Percentiles rank a stretch among this genome's conserved stretches.
phyloP scores from a whole-genome alignment of 1,140 invertebrate species.

The Lepidostoma basale region DNA sequence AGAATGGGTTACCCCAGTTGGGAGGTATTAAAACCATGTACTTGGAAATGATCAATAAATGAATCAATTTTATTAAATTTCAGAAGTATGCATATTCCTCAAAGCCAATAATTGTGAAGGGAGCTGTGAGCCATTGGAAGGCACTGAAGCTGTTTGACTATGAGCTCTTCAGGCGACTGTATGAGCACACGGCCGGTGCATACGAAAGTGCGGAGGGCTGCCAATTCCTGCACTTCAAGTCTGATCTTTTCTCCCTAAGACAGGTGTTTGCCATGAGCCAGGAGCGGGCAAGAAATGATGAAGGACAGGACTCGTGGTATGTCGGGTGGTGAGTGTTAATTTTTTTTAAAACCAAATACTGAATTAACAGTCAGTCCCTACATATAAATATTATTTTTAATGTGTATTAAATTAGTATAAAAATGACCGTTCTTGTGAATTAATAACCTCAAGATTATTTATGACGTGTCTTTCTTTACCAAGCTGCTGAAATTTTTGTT shows the following conservation, averaged over 20 bases:
- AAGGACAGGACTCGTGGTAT: slow-evolving; percentile 80
- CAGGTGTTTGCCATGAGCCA: slow-evolving; percentile 82
- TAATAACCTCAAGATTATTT: no score
- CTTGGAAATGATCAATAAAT: no score
- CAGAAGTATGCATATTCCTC: slow-evolving; percentile 77
- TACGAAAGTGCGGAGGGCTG: slow-evolving; percentile 77
- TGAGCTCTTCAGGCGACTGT: slow-evolving; percentile 78
- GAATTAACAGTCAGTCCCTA: neutral
- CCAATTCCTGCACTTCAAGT: slow-evolving; percentile 90
- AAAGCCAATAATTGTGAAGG: slow-evolving; percentile 80
- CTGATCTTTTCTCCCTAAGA: slow-evolving; percentile 76
- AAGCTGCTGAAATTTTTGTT: no score
- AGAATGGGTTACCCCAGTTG: no score
- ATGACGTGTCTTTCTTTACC: no score
- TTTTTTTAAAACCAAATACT: neutral
- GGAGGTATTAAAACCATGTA: no score
- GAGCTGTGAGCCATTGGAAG: slow-evolving; percentile 77
- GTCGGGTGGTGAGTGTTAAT: slow-evolving; percentile 80
- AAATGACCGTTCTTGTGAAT: no score
- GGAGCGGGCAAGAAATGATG: slow-evolving; percentile 66
- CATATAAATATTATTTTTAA: no score
- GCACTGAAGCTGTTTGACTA: slow-evolving; percentile 74
- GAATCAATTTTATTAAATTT: slow-evolving; percentile 42
- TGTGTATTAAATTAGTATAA: no score
- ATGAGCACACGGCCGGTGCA: slow-evolving; percentile 68